Base-by-base conservation (phyloP, 2,113 vertebrate genomes). In the Dromas ardeola region DNA sequence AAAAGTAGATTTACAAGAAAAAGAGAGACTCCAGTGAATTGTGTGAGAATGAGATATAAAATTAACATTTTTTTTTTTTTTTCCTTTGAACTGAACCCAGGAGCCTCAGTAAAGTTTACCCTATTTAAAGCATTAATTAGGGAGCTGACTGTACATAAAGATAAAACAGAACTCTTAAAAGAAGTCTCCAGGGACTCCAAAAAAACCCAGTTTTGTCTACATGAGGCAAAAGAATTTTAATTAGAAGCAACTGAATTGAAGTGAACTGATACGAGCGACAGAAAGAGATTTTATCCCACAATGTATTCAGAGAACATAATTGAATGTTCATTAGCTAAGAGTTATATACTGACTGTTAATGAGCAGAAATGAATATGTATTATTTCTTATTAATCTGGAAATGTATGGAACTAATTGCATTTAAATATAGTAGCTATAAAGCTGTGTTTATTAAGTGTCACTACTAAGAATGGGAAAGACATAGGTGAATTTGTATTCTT, bases 291-390 rank as follows among this genome's bases (percentile, higher is more conserved):
- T 96, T 95, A 91, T 95, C 81, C 81, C 84, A 86, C 94, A 91
- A 91, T 94, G 71, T 96, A 96, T 96, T 94, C 94, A 77, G 78
- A 83, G 71, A 95, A 70, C 87, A 67, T 97, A 96, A 97, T 94
- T 96, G 95, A 97, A 94, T 97, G 94, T 97, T 97, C 96, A 96
- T 95, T 97, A 96, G 66, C 93, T 91, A 90, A 93, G 93, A 97
- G 81, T 96, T 97, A 96, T 96, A 97, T 96, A 90, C 81, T 80
- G 97, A 95, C 94, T 97, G 93, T 94, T 97, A 97, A 97, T 97
- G 96, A 97, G 91, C 74, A 97, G 89, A 95, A 97, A 96, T 97
- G 97, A 97, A 97, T 97, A 97, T 97, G 96, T 71, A 97, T 97
- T 96, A 94, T 94, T 95, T 95, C 93, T 93, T 97, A 95, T 96